Percentiles rank a stretch among this genome's conserved stretches.
Conservation (phyloP, 2,888 invertebrate genomes). For the Bedellia somnulentella region DNA sequence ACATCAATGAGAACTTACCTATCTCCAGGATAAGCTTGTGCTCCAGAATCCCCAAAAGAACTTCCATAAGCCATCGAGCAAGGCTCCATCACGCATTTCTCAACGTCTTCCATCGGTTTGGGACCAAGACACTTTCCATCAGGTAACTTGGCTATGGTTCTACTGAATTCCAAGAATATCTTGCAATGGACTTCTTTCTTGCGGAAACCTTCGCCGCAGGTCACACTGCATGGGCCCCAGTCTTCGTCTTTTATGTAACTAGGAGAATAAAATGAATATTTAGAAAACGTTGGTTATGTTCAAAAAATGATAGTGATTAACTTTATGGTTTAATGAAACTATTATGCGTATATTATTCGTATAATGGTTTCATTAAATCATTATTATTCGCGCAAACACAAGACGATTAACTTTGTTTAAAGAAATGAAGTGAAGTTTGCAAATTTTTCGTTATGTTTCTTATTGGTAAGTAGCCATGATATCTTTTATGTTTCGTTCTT, state of each 20-base stretch:
- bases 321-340: no score
- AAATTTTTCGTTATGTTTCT: no score
- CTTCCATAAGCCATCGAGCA: conserved; percentile 69
- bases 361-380: no score
- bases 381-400: no score
- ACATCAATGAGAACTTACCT: conserved; percentile 25
- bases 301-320: no score
- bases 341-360: no score
- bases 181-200: conserved; percentile 90
- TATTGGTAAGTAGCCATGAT: no score
- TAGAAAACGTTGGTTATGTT: background rate
- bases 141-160: conserved; percentile 84
- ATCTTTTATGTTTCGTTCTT: no score
- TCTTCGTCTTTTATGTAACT: conserved; percentile 88
- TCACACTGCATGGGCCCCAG: conserved; percentile 90
- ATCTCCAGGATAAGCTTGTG: conserved; percentile 35
- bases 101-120: conserved; percentile 79
- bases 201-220: conserved; percentile 89
- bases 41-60: conserved; percentile 50
- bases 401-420: no score
- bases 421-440: no score
- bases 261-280: conserved; percentile 10
- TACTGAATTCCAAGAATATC: conserved; percentile 90
- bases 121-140: conserved; percentile 86
- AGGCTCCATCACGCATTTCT: conserved; percentile 78